Conservation (phyloP, 2,797 vertebrate genomes). For the Erethizon dorsatum region DNA sequence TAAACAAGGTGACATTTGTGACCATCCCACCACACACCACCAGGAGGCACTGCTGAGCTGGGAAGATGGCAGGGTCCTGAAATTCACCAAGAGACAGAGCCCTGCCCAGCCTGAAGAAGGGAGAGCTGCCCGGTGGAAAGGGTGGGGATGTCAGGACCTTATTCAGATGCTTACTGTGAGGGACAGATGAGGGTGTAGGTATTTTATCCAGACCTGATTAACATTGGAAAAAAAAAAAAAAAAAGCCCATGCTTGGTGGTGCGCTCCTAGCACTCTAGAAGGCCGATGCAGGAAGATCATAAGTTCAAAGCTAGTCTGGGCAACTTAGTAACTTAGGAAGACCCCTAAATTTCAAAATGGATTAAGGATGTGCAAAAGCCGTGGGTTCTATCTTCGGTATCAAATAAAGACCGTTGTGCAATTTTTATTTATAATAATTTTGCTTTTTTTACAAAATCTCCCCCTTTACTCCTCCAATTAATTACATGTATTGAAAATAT, state of each 20-base stretch:
- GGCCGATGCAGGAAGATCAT: rapidly evolving
- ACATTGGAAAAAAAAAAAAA: too few relatives aligned
- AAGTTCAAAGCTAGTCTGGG: background rate
- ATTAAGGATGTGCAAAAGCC: background rate
- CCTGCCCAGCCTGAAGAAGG: rapidly evolving
- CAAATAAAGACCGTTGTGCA: background rate
- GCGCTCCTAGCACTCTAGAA: too few relatives aligned
- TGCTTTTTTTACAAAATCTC: background rate
- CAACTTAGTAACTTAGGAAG: background rate
- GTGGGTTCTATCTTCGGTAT: background rate
- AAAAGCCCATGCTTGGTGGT: background rate
- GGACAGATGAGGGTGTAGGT: rapidly evolving
- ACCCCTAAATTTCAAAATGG: background rate
- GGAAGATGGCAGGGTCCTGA: rapidly evolving
- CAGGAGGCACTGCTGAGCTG: background rate
- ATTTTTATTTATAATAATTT: background rate
- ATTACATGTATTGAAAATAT: background rate
- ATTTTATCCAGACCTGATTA: background rate
- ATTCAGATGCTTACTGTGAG: background rate
- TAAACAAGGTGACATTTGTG: rapidly evolving
- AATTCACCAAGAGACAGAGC: rapidly evolving
- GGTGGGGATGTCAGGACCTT: background rate
- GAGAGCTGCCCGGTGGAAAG: rapidly evolving
- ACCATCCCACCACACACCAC: rapidly evolving
- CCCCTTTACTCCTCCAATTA: background rate